Evolutionary conservation across 2,888 invertebrate genomes (phyloP).

Genomic region (Coenonympha glycerion): DNA sequence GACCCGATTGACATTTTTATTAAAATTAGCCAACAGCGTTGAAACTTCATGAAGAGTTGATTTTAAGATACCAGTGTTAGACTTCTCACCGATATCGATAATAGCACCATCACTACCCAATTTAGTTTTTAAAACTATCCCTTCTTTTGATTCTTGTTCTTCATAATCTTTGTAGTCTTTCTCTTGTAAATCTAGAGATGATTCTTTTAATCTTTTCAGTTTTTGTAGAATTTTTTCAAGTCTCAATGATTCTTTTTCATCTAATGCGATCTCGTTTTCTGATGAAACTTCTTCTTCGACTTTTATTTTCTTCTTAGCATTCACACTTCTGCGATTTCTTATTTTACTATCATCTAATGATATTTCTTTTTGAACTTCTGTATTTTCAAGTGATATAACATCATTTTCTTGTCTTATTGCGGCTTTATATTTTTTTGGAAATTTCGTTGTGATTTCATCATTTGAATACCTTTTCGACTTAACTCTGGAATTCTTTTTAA

Average conservation of each 20-base stretch:
- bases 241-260: slow-evolving; percentile 37
- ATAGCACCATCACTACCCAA: slow-evolving; percentile 41
- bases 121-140: slow-evolving; percentile 42
- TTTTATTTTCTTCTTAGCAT: slow-evolving; percentile 25
- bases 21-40: slow-evolving; percentile 50
- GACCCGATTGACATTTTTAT: slow-evolving; percentile 53
- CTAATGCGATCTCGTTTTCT: slow-evolving; percentile 46
- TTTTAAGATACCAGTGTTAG: slow-evolving; percentile 45
- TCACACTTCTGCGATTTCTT: slow-evolving; percentile 29
- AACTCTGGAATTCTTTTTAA: slow-evolving; percentile 16
- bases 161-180: slow-evolving; percentile 29
- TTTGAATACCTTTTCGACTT: slow-evolving; percentile 15
- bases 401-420: slow-evolving; percentile 1
- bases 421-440: background rate
- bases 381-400: slow-evolving; percentile 1
- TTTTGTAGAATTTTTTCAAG: slow-evolving; percentile 46
- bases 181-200: slow-evolving; percentile 36
- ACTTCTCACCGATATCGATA: slow-evolving; percentile 40
- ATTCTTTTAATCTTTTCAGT: slow-evolving; percentile 43
- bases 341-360: slow-evolving; percentile 26
- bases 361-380: slow-evolving; percentile 20
- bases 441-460: background rate
- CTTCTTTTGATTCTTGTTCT: slow-evolving; percentile 31
- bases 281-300: slow-evolving; percentile 27
- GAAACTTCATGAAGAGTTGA: slow-evolving; percentile 48